Conservation (phyloP, 2,797 vertebrate species). For the Peromyscus melanophrys region DNA sequence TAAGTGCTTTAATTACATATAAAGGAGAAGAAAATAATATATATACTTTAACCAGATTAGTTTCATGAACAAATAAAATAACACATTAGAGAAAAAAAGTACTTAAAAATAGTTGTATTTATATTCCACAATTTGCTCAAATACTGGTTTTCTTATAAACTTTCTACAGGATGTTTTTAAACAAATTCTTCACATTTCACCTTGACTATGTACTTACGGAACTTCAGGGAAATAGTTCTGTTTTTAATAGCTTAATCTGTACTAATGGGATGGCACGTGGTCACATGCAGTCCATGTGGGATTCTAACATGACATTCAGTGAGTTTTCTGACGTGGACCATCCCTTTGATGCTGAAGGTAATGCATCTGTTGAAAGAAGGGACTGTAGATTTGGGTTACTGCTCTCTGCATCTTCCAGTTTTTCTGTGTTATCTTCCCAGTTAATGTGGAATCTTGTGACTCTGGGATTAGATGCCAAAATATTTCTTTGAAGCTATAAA, state of each 20-base stretch:
- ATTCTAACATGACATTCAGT: conserved; percentile 93
- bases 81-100: conserved; percentile 90
- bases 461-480: conserved; percentile 93
- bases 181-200: conserved; percentile 90
- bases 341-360: conserved; percentile 92
- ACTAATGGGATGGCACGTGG: conserved; percentile 86
- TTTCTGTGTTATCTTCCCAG: conserved; percentile 93
- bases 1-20: conserved; percentile 87
- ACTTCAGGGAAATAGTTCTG: conserved; percentile 89
- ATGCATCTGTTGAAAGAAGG: conserved; percentile 91
- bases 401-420: conserved; percentile 92
- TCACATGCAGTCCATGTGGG: conserved; percentile 94
- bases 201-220: conserved; percentile 89
- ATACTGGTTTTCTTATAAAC: conserved; percentile 91
- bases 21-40: conserved; percentile 85
- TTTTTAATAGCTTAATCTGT: conserved; percentile 89
- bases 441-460: conserved; percentile 94
- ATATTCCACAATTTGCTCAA: conserved; percentile 92
- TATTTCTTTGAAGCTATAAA: conserved; percentile 92
- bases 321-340: conserved; percentile 93
- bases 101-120: conserved; percentile 93
- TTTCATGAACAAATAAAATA: conserved; percentile 88
- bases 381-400: conserved; percentile 92
- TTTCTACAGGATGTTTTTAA: conserved; percentile 90
- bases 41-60: conserved; percentile 86